Base-by-base conservation (phyloP, 2,888 invertebrate species). In the Incurvaria masculella region DNA sequence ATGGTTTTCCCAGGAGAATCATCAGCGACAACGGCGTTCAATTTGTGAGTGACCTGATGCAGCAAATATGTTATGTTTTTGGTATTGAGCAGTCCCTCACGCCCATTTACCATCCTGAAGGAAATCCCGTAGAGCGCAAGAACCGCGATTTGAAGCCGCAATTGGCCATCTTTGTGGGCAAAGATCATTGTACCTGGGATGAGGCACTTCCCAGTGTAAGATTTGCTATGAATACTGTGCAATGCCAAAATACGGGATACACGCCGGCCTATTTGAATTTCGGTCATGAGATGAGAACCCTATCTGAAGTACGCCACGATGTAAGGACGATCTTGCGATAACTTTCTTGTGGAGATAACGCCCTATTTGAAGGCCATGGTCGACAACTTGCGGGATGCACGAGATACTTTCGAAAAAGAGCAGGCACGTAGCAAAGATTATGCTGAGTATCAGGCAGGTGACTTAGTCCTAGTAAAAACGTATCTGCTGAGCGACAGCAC, bases 11-110 rank as follows among this genome's bases (percentile, higher is more conserved):
- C 1, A 21, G 62, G 1, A 47, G 57, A 44, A 47, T 66, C 2
- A 57, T 61, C 2, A 56, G 55, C 21, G 64, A 68, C 48, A 66
- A 66, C 49, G 66, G 64, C 0, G 46, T 52, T 2, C 64, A 68
- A 46, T 66, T 65, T 46, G 51, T 64, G 2, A 53, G 57, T 17
- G 55, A 45, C 2, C 51, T 61, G 1, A 64, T 64, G 62, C 65
- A 65, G 49, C 57, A 65, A 43, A 51, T 61, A 17, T 49, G 53
- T 2, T 56, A 54, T 26, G 57, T 56, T 40, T 43, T 66, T 2
- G 52, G 50, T 1, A 59, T 65, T 2, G 50, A 55, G 11, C 62
- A 64, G 33, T 26, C 33, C 0, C 55, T 57, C n/a, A 58, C 53
- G 0, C 59, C 59, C 0, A 33, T 61, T 2, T 62, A 62, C 42